A percentile compares a stretch with the other conserved stretches of the same genome.
Conservation (phyloP, 2,888 invertebrate species). For the Tuta absoluta region DNA sequence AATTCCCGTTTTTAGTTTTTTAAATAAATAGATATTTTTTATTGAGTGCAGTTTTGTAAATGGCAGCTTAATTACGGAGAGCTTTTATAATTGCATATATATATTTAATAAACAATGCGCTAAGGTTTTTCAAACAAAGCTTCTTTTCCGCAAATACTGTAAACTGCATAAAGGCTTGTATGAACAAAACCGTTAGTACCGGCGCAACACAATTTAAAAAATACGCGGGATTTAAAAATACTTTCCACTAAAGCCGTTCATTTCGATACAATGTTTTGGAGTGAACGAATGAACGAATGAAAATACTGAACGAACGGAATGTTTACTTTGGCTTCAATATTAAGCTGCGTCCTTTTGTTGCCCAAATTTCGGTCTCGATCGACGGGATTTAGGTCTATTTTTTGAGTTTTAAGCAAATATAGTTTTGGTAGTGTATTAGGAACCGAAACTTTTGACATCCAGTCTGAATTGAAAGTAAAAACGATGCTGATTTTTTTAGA, state of each 20-base stretch:
- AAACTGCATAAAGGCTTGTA: background rate
- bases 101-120: background rate
- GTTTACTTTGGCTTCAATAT: constrained; percentile 43
- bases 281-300: constrained; percentile 42
- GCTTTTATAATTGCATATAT: background rate
- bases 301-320: constrained; percentile 47
- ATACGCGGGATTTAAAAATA: constrained; percentile 29
- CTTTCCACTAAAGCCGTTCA: constrained; percentile 42
- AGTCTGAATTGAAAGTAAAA: background rate
- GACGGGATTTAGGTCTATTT: background rate
- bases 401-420: constrained; percentile 10
- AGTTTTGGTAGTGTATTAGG: background rate
- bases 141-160: background rate
- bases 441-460: background rate
- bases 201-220: constrained; percentile 23
- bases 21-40: too few relatives aligned
- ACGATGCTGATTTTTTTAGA: too few relatives aligned
- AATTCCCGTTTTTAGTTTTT: too few relatives aligned
- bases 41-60: too few relatives aligned
- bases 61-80: too few relatives aligned
- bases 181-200: constrained; percentile 16
- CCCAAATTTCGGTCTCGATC: constrained; percentile 11
- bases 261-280: constrained; percentile 38
- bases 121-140: background rate
- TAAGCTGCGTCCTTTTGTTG: constrained; percentile 9